Base-by-base conservation (phyloP, 2,113 vertebrate species). In the Charadrius vociferus region DNA sequence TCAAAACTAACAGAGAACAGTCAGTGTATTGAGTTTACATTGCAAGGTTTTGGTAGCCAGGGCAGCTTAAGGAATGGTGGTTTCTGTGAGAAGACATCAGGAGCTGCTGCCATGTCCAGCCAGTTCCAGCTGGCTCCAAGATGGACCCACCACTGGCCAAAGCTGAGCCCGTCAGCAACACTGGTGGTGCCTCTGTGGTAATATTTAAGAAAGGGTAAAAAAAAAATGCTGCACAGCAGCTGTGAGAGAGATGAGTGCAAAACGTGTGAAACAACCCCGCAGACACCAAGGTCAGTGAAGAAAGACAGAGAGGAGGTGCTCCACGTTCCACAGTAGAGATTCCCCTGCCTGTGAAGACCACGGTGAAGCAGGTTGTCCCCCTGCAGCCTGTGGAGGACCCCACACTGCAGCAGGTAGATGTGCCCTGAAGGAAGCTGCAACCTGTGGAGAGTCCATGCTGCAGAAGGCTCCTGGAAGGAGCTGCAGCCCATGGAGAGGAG, bases 401-500 rank as follows among this genome's bases (percentile, higher is more conserved):
- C 63, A 68, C 15, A 20, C 9, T 3, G 5, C 3, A 30, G 36
- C 21, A 67, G 52, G 32, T 7, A 9, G 32, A 50, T 59, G 59
- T 39, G 29, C 32, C 15, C 6, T 41, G 16, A 39, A 72, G 23
- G 29, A 81, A 55, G 26, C 26, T 43, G 27, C 6, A 66, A 32
- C 15, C 17, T 1, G 0, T 43, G 21, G 24, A 58, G 13, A 74
- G 6, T 7, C 30, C 17, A 7, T 3, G 8, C 27, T 52, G 36
- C 14, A 67, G 36, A 29, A 68, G 36, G 36, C 6, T 43, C 15
- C 15, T 36, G 32, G 17, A 7, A 56, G 45, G 36, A 56, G 17
- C 24, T 88, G n/a, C 20, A 65, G 19, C 19, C 30, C 7, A 2
- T 26, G 30, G 19, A 49, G 32, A 72, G 12, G 30, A 80, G 1